A percentile compares a stretch with the other conserved stretches of the same genome.
Conservation (phyloP, 2,797 vertebrate genomes). For the Falco naumanni region DNA sequence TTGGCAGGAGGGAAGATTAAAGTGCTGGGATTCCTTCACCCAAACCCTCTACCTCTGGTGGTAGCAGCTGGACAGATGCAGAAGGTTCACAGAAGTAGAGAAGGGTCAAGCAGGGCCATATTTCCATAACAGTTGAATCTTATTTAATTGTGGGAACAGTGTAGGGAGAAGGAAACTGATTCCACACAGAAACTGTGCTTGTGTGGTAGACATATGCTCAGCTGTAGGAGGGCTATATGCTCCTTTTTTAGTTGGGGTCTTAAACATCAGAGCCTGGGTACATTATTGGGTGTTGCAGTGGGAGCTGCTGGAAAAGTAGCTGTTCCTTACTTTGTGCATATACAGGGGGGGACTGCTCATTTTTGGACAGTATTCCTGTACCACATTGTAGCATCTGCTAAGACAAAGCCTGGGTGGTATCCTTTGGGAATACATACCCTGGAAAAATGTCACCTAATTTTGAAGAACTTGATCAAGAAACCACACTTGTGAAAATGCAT, state of each 20-base stretch:
- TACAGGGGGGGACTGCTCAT: fast-evolving
- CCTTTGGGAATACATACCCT: neutral
- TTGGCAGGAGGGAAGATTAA: neutral
- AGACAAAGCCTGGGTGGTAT: neutral
- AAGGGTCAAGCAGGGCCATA: neutral
- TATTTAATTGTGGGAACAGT: neutral
- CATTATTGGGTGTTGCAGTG: neutral
- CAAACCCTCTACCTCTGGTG: neutral
- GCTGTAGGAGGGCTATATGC: neutral
- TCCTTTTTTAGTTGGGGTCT: neutral
- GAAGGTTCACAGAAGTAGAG: neutral
- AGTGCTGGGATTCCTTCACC: neutral
- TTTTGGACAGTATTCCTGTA: neutral
- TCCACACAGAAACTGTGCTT: neutral
- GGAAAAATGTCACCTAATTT: neutral
- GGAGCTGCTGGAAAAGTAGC: neutral
- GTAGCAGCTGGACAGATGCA: neutral
- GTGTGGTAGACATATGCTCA: neutral
- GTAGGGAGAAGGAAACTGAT: neutral
- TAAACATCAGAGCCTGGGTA: neutral
- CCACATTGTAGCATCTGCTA: neutral
- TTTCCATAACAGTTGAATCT: neutral
- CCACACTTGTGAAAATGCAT: neutral
- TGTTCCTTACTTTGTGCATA: neutral
- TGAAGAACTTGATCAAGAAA: neutral